phyloP scores from a whole-genome alignment of 2,113 vertebrate species.

The Ahaetulla prasina region DNA sequence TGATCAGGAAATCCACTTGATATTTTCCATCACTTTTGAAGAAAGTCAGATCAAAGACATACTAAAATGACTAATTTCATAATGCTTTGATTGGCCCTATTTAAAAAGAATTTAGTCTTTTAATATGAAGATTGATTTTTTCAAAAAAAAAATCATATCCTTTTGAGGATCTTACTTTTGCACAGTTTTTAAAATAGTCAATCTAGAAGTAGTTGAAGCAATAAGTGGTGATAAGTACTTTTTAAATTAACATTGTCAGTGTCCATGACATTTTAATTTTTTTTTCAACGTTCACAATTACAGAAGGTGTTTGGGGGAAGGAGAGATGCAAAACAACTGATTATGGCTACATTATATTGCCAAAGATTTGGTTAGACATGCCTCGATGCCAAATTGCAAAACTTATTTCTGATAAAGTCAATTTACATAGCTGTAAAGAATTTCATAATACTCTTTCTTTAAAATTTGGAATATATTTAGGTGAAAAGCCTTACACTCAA shows the following conservation, averaged over 20 bases:
- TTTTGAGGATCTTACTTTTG: background rate
- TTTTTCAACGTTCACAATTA: background rate
- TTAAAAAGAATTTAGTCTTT: background rate
- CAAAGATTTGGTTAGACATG: background rate
- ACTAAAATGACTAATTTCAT: slow-evolving; percentile 7
- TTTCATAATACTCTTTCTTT: background rate
- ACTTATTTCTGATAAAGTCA: background rate
- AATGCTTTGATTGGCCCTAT: background rate
- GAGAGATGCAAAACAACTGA: background rate
- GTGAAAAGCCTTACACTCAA: background rate
- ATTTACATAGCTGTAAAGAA: background rate
- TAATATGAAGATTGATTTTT: slow-evolving; percentile 2
- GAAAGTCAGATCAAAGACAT: background rate
- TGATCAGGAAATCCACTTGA: background rate
- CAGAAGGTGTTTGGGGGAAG: background rate
- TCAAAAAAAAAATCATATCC: background rate
- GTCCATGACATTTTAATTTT: background rate
- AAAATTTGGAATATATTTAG: background rate
- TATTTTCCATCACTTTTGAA: background rate
- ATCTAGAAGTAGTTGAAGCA: background rate
- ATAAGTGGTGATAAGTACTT: background rate
- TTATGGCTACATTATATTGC: background rate
- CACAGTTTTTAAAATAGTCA: background rate
- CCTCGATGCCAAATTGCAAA: background rate
- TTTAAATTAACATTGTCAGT: background rate